Conservation (phyloP, 2,888 invertebrate genomes). For the Metalampra italica region DNA sequence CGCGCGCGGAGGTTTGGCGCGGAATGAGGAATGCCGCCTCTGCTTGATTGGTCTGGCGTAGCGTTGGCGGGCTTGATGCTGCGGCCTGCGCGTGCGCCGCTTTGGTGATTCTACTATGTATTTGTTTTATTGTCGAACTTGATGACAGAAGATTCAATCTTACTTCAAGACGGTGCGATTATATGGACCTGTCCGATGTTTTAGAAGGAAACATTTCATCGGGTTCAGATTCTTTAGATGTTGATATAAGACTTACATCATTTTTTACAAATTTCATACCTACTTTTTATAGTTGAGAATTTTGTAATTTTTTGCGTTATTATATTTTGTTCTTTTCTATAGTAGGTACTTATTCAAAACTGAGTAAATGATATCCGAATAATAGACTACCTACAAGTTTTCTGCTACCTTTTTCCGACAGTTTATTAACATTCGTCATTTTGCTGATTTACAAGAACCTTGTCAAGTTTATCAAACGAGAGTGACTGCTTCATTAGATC, state of each 20-base stretch:
- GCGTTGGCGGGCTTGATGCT: constrained; percentile 23
- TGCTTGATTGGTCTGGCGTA: constrained; percentile 10
- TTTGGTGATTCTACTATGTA: neutral
- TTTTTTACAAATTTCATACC: too few species aligned
- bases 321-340: too few species aligned
- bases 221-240: too few species aligned
- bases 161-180: neutral
- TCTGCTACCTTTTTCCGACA: neutral
- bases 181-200: too few species aligned
- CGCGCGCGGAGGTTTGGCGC: constrained; percentile 71
- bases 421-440: neutral
- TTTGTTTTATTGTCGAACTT: neutral
- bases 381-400: too few species aligned
- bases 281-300: too few species aligned
- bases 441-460: neutral
- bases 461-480: constrained; percentile 5
- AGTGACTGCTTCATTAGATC: neutral
- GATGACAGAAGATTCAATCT: too few species aligned
- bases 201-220: too few species aligned
- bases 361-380: too few species aligned
- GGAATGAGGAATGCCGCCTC: constrained; percentile 61
- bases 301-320: too few species aligned
- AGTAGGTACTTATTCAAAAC: too few species aligned
- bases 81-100: constrained; percentile 6
- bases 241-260: too few species aligned